Evolutionary conservation across 2,888 invertebrate species (phyloP).

Genomic region (Syrista parreyssii): DNA sequence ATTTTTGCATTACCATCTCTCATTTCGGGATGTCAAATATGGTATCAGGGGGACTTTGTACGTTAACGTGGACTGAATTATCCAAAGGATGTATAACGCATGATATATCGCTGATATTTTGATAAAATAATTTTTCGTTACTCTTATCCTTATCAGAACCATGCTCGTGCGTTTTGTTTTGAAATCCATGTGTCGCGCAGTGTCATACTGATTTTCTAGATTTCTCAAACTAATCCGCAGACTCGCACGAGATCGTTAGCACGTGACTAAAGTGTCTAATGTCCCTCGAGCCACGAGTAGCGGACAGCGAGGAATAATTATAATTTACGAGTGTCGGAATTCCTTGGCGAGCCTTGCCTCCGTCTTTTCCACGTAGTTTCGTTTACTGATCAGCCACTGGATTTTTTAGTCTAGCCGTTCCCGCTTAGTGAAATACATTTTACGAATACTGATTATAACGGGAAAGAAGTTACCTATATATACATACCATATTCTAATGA

Average conservation of each 20-base stretch:
- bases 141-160: background rate
- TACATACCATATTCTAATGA: background rate
- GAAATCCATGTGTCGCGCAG: background rate
- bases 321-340: conserved; percentile 4
- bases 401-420: background rate
- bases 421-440: background rate
- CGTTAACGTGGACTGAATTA: background rate
- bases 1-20: background rate
- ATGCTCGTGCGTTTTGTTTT: background rate
- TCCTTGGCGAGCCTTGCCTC: background rate
- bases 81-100: background rate
- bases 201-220: background rate
- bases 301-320: conserved; percentile 3
- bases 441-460: background rate
- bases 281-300: background rate
- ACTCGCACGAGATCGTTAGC: background rate
- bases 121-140: background rate
- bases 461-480: background rate
- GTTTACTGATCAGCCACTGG: background rate
- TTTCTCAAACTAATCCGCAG: background rate
- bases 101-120: background rate
- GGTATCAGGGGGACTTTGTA: background rate
- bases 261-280: background rate
- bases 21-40: background rate
- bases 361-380: background rate